Evolutionary conservation across 2,113 vertebrate genomes (phyloP).

Genomic region (Hippoglossus stenolepis): DNA sequence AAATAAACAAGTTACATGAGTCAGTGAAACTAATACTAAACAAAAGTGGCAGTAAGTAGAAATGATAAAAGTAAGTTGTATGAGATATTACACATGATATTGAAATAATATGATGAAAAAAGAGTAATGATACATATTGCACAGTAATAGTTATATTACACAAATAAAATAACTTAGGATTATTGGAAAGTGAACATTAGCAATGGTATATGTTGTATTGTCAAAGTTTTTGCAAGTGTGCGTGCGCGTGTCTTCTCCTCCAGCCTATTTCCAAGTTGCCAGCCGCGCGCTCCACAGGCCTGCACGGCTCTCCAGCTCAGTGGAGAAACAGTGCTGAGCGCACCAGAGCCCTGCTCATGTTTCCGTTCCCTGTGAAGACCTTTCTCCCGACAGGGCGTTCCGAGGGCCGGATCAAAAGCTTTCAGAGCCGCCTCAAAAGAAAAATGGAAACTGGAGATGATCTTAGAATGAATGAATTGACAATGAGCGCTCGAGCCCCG

Average conservation of each 20-base stretch:
- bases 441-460: conserved; percentile 92
- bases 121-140: too few relatives aligned
- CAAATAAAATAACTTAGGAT: too few relatives aligned
- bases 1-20: too few relatives aligned
- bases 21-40: too few relatives aligned
- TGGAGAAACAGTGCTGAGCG: conserved; percentile 50
- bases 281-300: conserved; percentile 20
- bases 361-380: conserved; percentile 91
- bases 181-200: too few relatives aligned
- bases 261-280: background rate
- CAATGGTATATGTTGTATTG: too few relatives aligned
- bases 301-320: background rate
- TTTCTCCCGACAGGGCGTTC: conserved; percentile 90
- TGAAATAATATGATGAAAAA: too few relatives aligned
- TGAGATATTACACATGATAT: too few relatives aligned
- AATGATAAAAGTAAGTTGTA: too few relatives aligned
- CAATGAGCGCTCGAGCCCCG: conserved; percentile 85
- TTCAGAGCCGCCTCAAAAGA: conserved; percentile 88
- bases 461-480: conserved; percentile 87
- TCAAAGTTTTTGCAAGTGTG: background rate
- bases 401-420: conserved; percentile 93
- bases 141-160: too few relatives aligned
- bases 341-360: conserved; percentile 79
- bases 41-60: too few relatives aligned
- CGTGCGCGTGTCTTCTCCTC: conserved; percentile 11